phyloP scores from a whole-genome alignment of 2,888 invertebrate genomes.

The Oxyteleia sp. region DNA sequence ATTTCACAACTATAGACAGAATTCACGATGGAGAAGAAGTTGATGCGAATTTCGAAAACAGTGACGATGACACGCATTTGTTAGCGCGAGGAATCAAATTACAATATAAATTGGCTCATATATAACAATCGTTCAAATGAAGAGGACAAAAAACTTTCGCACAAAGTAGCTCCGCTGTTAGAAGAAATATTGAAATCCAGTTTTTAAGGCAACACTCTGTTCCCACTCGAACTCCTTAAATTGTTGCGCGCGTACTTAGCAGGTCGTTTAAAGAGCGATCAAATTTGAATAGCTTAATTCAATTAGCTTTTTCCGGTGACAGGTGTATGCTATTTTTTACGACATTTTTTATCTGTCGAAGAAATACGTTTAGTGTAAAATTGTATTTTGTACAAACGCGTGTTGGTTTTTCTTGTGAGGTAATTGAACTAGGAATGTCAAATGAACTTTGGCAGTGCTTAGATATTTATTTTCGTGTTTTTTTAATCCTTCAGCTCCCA shows the following conservation, averaged over 20 bases:
- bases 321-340: constrained; percentile 28
- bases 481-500: too few species aligned
- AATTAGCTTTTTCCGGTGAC: constrained; percentile 16
- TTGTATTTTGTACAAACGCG: too few species aligned
- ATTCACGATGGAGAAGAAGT: background rate
- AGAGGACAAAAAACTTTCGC: background rate
- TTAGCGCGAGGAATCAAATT: background rate
- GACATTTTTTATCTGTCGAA: too few species aligned
- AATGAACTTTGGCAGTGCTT: too few species aligned
- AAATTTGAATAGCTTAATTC: constrained; percentile 29
- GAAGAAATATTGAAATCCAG: constrained; percentile 36
- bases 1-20: background rate
- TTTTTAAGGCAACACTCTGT: constrained; percentile 8
- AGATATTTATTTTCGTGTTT: too few species aligned
- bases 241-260: background rate
- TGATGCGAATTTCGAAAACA: background rate
- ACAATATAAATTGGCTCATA: constrained; percentile 3
- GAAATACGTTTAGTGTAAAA: too few species aligned
- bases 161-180: background rate
- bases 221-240: constrained; percentile 1
- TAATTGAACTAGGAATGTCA: too few species aligned
- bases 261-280: background rate
- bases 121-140: background rate
- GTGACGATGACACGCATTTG: background rate
- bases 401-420: too few species aligned